These are phyloP conservation scores for Hyperoplus lanceolatus DNA, from an alignment of 2,797 vertebrate species.

Conservation along the genomic window DNA sequence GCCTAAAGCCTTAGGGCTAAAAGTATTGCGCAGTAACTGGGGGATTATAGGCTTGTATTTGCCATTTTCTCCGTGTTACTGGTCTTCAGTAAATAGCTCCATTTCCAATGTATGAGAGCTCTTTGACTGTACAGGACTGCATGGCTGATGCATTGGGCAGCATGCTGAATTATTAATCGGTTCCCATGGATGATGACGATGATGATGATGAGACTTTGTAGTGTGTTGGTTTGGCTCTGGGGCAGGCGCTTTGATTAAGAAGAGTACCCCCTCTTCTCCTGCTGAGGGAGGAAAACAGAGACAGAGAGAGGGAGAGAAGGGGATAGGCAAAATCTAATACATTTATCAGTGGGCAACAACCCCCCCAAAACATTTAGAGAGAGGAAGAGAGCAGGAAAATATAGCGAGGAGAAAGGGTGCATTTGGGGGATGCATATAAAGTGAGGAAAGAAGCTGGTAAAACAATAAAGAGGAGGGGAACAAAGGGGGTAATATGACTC, in stretches of 20 bases:
- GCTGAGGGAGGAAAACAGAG: slow-evolving; percentile 38
- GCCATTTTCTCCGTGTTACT: slow-evolving; percentile 78
- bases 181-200: slow-evolving; percentile 68
- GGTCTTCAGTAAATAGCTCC: slow-evolving; percentile 69
- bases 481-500: slow-evolving; percentile 46
- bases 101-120: slow-evolving; percentile 65
- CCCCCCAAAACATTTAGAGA: slow-evolving; percentile 40
- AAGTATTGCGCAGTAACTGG: slow-evolving; percentile 74
- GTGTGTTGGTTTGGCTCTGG: slow-evolving; percentile 59
- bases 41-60: slow-evolving; percentile 80
- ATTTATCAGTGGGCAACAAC: slow-evolving; percentile 48
- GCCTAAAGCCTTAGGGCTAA: slow-evolving; percentile 65
- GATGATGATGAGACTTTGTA: slow-evolving; percentile 71
- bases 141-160: slow-evolving; percentile 62
- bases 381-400: slow-evolving; percentile 1
- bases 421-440: slow-evolving; percentile 30
- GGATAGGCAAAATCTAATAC: slow-evolving; percentile 26
- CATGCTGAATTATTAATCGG: slow-evolving; percentile 76
- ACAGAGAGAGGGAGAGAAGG: slow-evolving; percentile 10
- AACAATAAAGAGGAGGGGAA: slow-evolving; percentile 39
- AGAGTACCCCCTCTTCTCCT: slow-evolving; percentile 38
- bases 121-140: slow-evolving; percentile 48
- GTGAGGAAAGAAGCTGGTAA: slow-evolving; percentile 25
- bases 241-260: slow-evolving; percentile 70
- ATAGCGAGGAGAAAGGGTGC: background rate